phyloP scores from a whole-genome alignment of 2,113 vertebrate species.

The Rhinogobius similis region DNA sequence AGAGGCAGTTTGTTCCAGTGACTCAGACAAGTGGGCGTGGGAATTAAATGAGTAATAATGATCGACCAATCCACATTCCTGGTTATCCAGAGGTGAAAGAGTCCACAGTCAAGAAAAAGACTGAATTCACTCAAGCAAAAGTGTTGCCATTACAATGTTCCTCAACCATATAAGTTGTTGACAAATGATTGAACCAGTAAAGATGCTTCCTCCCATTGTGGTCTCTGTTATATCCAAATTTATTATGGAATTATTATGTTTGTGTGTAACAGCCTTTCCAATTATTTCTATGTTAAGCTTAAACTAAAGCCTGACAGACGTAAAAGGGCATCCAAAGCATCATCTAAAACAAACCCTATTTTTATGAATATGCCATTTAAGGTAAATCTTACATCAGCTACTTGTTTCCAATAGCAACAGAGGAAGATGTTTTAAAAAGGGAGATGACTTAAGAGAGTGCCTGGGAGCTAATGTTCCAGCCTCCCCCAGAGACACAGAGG shows the following conservation, averaged over 20 bases:
- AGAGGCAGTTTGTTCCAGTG: conserved; percentile 40
- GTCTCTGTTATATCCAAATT: no score
- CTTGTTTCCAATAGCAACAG: conserved; percentile 41
- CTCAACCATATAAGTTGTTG: neutral
- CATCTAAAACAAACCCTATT: neutral
- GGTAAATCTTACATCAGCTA: conserved; percentile 62
- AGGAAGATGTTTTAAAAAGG: conserved; percentile 39
- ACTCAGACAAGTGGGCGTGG: conserved; percentile 18
- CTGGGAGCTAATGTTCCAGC: conserved; percentile 50
- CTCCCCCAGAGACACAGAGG: conserved; percentile 40
- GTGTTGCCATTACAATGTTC: neutral
- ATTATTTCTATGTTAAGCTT: neutral
- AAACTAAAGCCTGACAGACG: neutral
- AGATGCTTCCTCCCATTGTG: no score
- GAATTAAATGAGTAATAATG: conserved; percentile 47
- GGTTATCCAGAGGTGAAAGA: neutral
- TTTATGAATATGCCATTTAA: conserved; percentile 40
- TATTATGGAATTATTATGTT: no score
- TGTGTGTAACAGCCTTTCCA: neutral
- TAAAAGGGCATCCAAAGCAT: neutral
- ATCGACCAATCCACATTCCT: conserved; percentile 8
- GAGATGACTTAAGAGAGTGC: conserved; percentile 57
- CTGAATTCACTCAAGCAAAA: neutral
- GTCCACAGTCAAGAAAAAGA: neutral
- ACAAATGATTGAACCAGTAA: neutral